These are phyloP conservation scores for Ianthella basta DNA, from an alignment of 37 sponge, comb jelly and placozoan species.

Conservation along the genomic window DNA sequence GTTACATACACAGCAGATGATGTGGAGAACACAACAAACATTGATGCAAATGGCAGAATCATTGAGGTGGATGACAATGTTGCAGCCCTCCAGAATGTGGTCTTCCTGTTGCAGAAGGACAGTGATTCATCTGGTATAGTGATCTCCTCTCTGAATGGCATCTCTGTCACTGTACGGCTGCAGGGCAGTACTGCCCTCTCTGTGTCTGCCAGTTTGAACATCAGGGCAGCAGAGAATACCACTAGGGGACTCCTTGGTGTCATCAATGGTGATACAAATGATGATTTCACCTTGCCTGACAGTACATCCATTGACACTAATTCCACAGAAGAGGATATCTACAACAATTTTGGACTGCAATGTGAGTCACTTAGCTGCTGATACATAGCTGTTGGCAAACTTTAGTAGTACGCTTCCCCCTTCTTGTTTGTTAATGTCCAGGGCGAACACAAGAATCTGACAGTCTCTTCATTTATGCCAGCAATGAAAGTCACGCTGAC, in stretches of 20 bases:
- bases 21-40: constrained; percentile 5
- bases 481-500: too few species aligned
- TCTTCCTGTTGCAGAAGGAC: constrained; percentile 1
- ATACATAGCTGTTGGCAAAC: constrained; percentile 46
- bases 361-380: constrained; percentile 44
- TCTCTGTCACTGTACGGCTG: constrained; percentile 22
- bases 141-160: constrained; percentile 30
- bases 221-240: background rate
- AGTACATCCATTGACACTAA: constrained; percentile 17
- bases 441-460: constrained; percentile 58
- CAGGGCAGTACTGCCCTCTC: background rate
- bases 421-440: constrained; percentile 46
- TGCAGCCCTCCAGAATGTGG: background rate
- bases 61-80: too few species aligned
- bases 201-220: background rate
- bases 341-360: constrained; percentile 47
- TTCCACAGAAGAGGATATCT: constrained; percentile 49
- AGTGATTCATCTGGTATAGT: constrained; percentile 14
- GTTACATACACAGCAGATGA: background rate
- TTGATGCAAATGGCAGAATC: background rate
- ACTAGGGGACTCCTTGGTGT: constrained; percentile 63
- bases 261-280: constrained; percentile 47
- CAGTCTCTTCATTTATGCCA: too few species aligned
- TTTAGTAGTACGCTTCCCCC: constrained; percentile 46
- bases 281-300: constrained; percentile 52